Evolutionary conservation across 2,113 vertebrate genomes (phyloP).

Genomic region (Solea solea): DNA sequence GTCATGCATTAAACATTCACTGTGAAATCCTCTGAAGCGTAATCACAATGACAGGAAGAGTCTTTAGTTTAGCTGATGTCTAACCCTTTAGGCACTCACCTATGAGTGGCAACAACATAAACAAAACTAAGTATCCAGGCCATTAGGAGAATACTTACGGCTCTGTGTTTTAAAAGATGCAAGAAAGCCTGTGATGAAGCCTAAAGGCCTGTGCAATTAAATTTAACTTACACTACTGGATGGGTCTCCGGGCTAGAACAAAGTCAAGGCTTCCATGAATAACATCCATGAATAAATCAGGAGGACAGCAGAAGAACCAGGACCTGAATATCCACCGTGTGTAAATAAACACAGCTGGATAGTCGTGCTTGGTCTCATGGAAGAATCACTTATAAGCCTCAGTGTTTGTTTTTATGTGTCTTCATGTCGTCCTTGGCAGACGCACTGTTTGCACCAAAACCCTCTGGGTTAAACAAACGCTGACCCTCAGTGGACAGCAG

Average conservation of each 20-base stretch:
- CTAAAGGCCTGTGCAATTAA: constrained; percentile 8
- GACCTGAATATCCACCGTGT: constrained; percentile 27
- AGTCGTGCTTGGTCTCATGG: constrained; percentile 5
- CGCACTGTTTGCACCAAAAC: constrained; percentile 6
- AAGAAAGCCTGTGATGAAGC: constrained; percentile 25
- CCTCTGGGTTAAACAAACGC: constrained; percentile 30
- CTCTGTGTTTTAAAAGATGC: constrained; percentile 18
- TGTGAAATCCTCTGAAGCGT: no score
- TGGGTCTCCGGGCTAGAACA: constrained; percentile 21
- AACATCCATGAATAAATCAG: constrained; percentile 64
- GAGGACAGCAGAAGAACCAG: constrained; percentile 33
- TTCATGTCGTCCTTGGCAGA: background rate
- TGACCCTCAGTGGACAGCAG: constrained; percentile 41
- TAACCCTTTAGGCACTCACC: no score
- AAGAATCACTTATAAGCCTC: constrained; percentile 2
- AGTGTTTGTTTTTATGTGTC: constrained; percentile 16
- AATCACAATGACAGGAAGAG: no score
- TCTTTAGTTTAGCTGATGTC: no score
- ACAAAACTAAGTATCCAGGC: background rate
- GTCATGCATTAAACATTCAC: no score
- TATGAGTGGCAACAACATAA: constrained; percentile 1
- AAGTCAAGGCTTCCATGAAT: constrained; percentile 6
- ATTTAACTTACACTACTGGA: constrained; percentile 9
- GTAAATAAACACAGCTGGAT: constrained; percentile 41
- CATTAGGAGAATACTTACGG: background rate